Base-by-base conservation (phyloP, 2,888 invertebrate genomes). In the Agrochola macilenta region DNA sequence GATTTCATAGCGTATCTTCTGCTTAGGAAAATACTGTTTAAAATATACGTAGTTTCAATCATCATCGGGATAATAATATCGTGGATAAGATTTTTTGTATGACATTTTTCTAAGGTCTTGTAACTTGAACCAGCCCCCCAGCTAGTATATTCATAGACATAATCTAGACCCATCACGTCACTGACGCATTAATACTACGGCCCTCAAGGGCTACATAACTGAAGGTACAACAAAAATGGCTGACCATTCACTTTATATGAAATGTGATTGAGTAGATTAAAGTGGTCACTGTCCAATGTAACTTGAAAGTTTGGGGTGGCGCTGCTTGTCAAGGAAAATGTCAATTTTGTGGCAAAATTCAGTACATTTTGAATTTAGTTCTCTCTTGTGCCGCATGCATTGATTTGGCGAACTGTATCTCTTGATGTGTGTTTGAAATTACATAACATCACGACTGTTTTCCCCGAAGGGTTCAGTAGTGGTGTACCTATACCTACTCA, bases 131-230 rank as follows among this genome's bases (percentile, higher is more conserved):
- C 74, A 79, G 0, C 14, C 86, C 63, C 66, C 72, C 78, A 87
- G 83, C 73, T 83, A 78, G 76, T 78, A 75, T 84, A 84, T 87
- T 82, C 85, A 84, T 86, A 75, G 85, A 75, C 72, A 73, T 78
- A 87, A 84, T 87, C 82, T 82, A 77, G 75, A 69, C 26, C 70
- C 82, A 78, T 81, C 74, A 81, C 64, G 82, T 76, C 66, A 75
- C 84, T 76, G 66, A 58, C 75, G 54, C 78, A 84, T 85, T 82
- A 80, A 86, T 73, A 75, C 63, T 5, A 52, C 61, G 17, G 9
- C 66, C 72, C 76, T 66, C 76, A 23, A 73, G 74, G 65, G 81
- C 35, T 54, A 72, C 64, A 70, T 64, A 74, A 68, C 66, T 46
- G 43, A 17, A 43, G 46, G 54, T 64, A 60, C 49, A 52, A 58